These are phyloP conservation scores for Botrylloides violaceus DNA, from an alignment of 23 tunicate genomes.

Conservation along the genomic window DNA sequence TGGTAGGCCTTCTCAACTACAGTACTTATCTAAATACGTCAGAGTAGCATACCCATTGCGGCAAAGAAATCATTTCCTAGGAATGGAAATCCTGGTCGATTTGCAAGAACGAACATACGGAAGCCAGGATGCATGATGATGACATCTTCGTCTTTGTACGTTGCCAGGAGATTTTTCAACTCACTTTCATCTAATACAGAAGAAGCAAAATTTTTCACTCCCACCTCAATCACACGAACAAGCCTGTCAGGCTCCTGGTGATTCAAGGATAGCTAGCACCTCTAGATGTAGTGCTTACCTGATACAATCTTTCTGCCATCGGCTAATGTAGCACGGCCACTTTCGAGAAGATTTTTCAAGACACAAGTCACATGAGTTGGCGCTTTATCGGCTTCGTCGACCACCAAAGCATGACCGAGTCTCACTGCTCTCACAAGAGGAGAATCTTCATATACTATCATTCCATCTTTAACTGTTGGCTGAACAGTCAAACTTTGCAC, in stretches of 20 bases:
- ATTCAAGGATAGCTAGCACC: no score
- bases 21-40: background rate
- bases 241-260: no score
- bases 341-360: conserved; percentile 74
- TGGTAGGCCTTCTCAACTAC: no score
- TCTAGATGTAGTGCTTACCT: no score
- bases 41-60: conserved; percentile 52
- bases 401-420: conserved; percentile 88
- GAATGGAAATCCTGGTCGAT: conserved; percentile 92
- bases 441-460: conserved; percentile 83
- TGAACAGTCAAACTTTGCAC: conserved; percentile 90
- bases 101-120: conserved; percentile 94
- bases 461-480: conserved; percentile 89
- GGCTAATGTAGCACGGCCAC: conserved; percentile 82
- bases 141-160: conserved; percentile 51
- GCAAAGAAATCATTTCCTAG: conserved; percentile 97
- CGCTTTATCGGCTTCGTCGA: conserved; percentile 96
- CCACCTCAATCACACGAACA: background rate
- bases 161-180: conserved; percentile 44
- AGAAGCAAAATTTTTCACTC: background rate
- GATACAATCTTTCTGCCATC: conserved; percentile 94
- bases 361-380: conserved; percentile 96
- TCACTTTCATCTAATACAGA: conserved; percentile 52
- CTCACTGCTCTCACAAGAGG: conserved; percentile 82
- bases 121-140: conserved; percentile 92